Percentiles rank a stretch among this genome's conserved stretches.
Evolutionary conservation across 2,113 vertebrate species (phyloP).

Genomic region (Corynorhinus townsendii): DNA sequence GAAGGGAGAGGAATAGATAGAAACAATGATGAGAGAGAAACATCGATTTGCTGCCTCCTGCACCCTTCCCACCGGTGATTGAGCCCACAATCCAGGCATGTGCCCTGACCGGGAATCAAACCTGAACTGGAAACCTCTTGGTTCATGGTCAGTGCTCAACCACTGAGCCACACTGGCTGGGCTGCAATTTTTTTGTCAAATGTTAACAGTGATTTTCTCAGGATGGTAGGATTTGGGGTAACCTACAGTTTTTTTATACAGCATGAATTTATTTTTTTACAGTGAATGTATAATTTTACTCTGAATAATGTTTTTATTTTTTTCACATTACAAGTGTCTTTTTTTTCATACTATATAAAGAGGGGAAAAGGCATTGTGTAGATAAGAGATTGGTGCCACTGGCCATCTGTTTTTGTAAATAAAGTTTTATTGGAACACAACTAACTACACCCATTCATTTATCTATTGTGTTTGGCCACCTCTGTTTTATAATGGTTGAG

Average conservation of each 20-base stretch:
- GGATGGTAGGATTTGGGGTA: neutral
- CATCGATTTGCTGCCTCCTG: no score
- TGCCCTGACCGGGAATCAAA: no score
- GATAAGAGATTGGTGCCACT: neutral
- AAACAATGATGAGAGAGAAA: no score
- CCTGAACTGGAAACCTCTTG: no score
- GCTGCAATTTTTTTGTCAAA: neutral
- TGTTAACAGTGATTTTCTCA: conserved; percentile 2
- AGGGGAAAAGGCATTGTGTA: neutral
- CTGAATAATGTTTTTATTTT: neutral
- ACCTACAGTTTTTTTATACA: neutral
- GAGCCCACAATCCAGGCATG: no score
- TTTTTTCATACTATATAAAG: neutral
- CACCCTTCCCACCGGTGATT: no score
- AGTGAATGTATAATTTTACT: neutral
- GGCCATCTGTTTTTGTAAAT: neutral
- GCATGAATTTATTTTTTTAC: neutral
- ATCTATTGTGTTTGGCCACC: neutral
- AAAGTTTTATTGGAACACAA: conserved; percentile 8
- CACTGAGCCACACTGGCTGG: no score
- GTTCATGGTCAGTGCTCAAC: no score
- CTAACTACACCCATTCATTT: neutral
- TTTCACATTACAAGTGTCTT: neutral
- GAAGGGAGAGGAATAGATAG: no score
- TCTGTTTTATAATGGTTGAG: neutral